Evolutionary conservation across 2,113 vertebrate genomes (phyloP).

Genomic region (Myanophis thanlyinensis): DNA sequence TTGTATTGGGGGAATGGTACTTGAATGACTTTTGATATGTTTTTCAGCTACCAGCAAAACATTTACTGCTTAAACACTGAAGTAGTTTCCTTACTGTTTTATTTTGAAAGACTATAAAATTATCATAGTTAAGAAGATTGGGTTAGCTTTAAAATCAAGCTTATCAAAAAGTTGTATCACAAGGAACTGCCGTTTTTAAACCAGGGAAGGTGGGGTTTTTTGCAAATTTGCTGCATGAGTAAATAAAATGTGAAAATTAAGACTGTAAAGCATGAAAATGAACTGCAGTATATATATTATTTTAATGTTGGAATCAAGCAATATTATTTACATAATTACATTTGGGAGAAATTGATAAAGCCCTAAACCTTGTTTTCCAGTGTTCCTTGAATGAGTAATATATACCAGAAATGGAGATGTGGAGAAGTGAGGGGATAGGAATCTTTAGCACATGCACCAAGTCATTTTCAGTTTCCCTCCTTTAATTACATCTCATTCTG

Average conservation of each 20-base stretch:
- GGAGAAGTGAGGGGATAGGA: neutral
- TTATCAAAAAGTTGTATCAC: neutral
- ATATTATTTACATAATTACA: no score
- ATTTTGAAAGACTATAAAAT: constrained; percentile 38
- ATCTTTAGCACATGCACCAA: neutral
- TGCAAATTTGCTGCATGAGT: fast-evolving
- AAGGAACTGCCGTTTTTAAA: neutral
- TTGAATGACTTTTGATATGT: constrained; percentile 45
- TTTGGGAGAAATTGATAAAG: neutral
- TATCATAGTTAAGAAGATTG: neutral
- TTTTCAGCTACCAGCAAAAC: constrained; percentile 34
- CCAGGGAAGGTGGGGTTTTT: neutral
- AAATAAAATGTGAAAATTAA: neutral
- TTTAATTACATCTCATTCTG: neutral
- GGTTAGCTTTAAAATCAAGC: constrained; percentile 1
- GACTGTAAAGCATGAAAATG: neutral
- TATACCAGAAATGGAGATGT: neutral
- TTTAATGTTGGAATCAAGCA: neutral
- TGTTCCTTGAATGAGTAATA: neutral
- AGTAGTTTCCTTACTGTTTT: constrained; percentile 1
- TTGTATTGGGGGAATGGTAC: constrained; percentile 45
- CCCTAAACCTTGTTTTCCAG: neutral
- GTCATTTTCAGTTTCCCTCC: neutral
- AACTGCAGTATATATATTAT: neutral
- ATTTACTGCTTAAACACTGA: constrained; percentile 5